These are phyloP conservation scores for Strigops habroptila DNA, from an alignment of 2,113 vertebrate genomes.

Conservation along the genomic window DNA sequence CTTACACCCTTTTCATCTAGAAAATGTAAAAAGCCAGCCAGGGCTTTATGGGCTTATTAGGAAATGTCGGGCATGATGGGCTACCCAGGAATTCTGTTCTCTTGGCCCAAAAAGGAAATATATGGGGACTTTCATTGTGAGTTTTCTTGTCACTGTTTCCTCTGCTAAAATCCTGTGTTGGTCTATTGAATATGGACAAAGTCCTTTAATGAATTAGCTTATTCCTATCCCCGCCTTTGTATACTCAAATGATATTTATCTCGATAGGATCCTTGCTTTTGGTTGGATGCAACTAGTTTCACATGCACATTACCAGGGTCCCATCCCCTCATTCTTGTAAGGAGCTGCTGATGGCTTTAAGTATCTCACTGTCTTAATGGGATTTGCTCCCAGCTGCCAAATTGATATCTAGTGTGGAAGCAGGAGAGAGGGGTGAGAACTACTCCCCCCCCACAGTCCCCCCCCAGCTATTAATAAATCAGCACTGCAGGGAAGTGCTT, in stretches of 20 bases:
- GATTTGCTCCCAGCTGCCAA: slow-evolving; percentile 11
- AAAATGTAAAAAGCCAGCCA: background rate
- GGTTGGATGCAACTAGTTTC: background rate
- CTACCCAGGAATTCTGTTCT: background rate
- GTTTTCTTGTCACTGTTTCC: background rate
- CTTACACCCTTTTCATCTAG: background rate
- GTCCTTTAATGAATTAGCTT: background rate
- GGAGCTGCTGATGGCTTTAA: background rate
- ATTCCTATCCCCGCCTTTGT: background rate
- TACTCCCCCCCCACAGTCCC: background rate
- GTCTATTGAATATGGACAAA: background rate
- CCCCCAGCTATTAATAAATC: background rate
- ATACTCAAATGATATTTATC: background rate
- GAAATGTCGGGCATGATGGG: background rate
- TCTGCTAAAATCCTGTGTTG: background rate
- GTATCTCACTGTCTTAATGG: background rate
- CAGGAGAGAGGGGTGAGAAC: background rate
- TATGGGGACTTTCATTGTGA: background rate
- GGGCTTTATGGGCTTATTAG: background rate
- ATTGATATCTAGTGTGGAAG: background rate
- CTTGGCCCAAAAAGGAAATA: background rate
- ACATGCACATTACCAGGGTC: background rate
- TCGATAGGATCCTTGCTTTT: background rate
- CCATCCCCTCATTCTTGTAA: background rate
- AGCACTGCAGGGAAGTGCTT: background rate